phyloP scores from a whole-genome alignment of 2,888 invertebrate genomes.

The Mythimna lalbum region DNA sequence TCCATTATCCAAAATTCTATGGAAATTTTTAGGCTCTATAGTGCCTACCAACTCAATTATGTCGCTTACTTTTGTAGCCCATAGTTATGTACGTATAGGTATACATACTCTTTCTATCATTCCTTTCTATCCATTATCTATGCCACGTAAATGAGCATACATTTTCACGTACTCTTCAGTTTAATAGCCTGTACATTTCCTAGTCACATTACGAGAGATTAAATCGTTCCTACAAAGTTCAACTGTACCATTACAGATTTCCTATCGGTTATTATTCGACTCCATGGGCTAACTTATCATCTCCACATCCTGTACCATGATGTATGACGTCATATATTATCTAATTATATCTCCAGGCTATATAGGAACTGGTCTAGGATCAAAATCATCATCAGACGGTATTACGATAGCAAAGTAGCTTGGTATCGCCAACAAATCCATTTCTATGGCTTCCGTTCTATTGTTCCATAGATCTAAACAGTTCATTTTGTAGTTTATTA shows the following conservation, averaged over 20 bases:
- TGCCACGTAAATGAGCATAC: background rate
- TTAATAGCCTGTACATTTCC: slow-evolving; percentile 8
- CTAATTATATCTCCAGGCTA: slow-evolving; percentile 43
- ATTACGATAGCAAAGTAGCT: slow-evolving; percentile 15
- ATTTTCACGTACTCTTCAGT: background rate
- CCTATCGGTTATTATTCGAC: slow-evolving; percentile 25
- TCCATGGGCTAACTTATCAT: slow-evolving; percentile 36
- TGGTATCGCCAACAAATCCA: slow-evolving; percentile 25
- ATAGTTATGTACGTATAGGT: too few species aligned
- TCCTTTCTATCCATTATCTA: background rate
- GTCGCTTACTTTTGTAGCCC: too few species aligned
- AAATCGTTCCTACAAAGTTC: slow-evolving; percentile 30
- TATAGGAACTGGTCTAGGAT: slow-evolving; percentile 34
- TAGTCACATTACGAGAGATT: slow-evolving; percentile 27
- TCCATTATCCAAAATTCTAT: too few species aligned
- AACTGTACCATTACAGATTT: slow-evolving; percentile 31
- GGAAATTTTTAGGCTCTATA: too few species aligned
- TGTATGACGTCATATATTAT: slow-evolving; percentile 39
- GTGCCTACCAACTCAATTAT: too few species aligned
- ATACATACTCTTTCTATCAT: too few species aligned
- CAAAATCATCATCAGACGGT: slow-evolving; percentile 33
- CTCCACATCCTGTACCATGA: slow-evolving; percentile 32
- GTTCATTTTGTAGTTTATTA: slow-evolving; percentile 12
- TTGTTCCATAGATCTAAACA: slow-evolving; percentile 35
- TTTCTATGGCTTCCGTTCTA: slow-evolving; percentile 45